Percentiles rank a stretch among this genome's conserved stretches.
Evolutionary conservation across 2,888 invertebrate genomes (phyloP).

Genomic region (Dolichopus griseipennis): DNA sequence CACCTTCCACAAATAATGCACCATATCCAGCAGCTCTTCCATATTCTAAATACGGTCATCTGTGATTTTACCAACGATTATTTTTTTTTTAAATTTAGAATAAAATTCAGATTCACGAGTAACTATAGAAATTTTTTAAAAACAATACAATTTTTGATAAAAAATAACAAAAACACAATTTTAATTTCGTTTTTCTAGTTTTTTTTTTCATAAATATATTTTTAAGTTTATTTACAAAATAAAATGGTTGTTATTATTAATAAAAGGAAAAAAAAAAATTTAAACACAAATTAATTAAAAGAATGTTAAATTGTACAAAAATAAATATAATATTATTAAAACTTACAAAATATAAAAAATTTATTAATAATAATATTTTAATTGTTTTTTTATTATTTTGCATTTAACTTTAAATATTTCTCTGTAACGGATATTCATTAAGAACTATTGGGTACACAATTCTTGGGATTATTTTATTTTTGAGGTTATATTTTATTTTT

Average conservation of each 20-base stretch:
- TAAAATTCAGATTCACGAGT: no score
- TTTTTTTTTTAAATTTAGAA: no score
- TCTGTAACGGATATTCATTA: slow-evolving; percentile 39
- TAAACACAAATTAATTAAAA: background rate
- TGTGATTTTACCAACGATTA: background rate
- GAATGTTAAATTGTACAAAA: background rate
- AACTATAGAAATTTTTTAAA: background rate
- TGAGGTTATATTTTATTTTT: slow-evolving; percentile 7
- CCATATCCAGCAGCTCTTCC: background rate
- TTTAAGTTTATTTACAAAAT: background rate
- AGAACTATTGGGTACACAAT: background rate
- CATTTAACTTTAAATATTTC: slow-evolving; percentile 24
- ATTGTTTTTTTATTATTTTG: background rate
- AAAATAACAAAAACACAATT: no score
- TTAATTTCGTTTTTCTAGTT: background rate
- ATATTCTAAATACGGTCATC: background rate
- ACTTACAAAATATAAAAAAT: background rate
- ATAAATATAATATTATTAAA: background rate
- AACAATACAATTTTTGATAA: background rate
- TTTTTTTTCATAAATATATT: background rate
- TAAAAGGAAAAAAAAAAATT: background rate
- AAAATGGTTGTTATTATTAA: background rate
- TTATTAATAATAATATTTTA: background rate
- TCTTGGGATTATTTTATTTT: background rate
- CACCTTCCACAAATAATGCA: background rate